Percentiles rank a stretch among this genome's conserved stretches.
These are phyloP conservation scores for Pocillopora verrucosa DNA, from an alignment of 64 coral and sea anemone genomes.

Conservation along the genomic window DNA sequence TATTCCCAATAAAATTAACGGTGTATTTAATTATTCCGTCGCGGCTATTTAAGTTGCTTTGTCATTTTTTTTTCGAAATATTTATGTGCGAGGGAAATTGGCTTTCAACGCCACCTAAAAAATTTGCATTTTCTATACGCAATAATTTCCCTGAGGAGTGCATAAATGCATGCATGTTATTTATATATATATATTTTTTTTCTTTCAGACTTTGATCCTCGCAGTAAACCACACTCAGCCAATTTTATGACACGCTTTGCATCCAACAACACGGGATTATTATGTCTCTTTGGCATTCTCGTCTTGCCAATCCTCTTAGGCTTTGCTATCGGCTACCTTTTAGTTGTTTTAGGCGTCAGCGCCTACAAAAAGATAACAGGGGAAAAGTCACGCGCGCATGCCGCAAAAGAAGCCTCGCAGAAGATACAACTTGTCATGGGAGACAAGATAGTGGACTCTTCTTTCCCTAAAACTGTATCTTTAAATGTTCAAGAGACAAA, in stretches of 20 bases:
- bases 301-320: conserved; percentile 85
- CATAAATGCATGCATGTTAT: no score
- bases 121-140: no score
- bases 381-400: conserved; percentile 43
- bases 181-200: background rate
- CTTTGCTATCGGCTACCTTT: conserved; percentile 69
- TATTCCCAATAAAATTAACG: no score
- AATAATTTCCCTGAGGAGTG: no score
- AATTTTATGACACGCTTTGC: conserved; percentile 74
- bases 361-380: conserved; percentile 68
- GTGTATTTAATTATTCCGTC: no score
- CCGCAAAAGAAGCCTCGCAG: conserved; percentile 48
- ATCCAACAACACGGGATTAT: conserved; percentile 85
- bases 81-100: no score
- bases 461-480: conserved; percentile 81
- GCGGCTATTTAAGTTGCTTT: no score
- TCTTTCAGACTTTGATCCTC: conserved; percentile 85
- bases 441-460: conserved; percentile 77
- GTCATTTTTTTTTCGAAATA: no score
- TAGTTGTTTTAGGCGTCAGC: conserved; percentile 71
- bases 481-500: conserved; percentile 77
- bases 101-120: no score
- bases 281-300: conserved; percentile 71
- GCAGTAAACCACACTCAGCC: conserved; percentile 62
- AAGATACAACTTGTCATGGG: conserved; percentile 81